Conservation (phyloP, 2,797 vertebrate species). For the Acomys russatus region DNA sequence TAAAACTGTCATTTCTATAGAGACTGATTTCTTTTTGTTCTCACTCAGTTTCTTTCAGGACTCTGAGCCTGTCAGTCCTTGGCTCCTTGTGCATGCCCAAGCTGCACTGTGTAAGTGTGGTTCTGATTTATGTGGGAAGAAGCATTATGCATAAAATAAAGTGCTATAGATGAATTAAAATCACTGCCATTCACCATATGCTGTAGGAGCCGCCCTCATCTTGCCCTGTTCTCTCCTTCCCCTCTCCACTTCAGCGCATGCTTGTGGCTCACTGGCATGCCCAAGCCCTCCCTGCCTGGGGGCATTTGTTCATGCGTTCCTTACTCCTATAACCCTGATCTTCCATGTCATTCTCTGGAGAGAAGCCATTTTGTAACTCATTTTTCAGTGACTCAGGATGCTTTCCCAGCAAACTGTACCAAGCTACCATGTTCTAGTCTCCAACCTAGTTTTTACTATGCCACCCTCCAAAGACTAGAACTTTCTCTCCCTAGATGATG, state of each 20-base stretch:
- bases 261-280: neutral
- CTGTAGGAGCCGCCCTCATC: neutral
- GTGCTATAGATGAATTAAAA: neutral
- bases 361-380: neutral
- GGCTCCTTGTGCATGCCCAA: conserved; percentile 12
- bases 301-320: neutral
- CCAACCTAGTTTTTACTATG: neutral
- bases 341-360: neutral
- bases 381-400: neutral
- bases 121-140: conserved; percentile 33
- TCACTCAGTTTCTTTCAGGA: conserved; percentile 28
- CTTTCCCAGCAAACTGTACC: neutral
- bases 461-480: neutral
- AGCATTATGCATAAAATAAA: neutral
- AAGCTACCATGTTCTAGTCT: neutral
- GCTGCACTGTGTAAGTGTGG: neutral
- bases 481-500: neutral
- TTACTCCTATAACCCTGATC: neutral
- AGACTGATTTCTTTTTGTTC: conserved; percentile 35
- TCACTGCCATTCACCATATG: neutral
- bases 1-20: conserved; percentile 53
- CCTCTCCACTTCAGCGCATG: neutral
- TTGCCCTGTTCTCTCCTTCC: fast-evolving
- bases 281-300: neutral
- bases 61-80: neutral